phyloP scores from a whole-genome alignment of 1,140 invertebrate genomes.

The Maniola jurtina region DNA sequence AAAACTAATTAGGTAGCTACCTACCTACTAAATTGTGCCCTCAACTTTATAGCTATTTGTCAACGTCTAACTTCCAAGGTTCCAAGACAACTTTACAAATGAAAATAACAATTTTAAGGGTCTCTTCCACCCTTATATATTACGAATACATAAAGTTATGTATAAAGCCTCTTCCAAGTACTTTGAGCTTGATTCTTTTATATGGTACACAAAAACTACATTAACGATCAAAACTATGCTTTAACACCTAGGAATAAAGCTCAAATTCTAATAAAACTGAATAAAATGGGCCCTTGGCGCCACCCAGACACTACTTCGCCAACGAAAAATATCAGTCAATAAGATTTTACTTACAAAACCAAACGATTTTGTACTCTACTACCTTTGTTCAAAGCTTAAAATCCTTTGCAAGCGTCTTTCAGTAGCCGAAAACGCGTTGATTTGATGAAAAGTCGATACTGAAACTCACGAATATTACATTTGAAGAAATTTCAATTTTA shows the following conservation, averaged over 20 bases:
- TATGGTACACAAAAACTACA: conserved; percentile 1
- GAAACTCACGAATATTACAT: conserved; percentile 14
- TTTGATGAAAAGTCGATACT: conserved; percentile 56
- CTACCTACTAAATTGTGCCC: too few species aligned
- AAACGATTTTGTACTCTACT: conserved; percentile 2
- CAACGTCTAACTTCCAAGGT: background rate
- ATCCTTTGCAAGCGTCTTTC: conserved; percentile 28
- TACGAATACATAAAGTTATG: conserved; percentile 7
- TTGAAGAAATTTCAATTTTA: conserved; percentile 30
- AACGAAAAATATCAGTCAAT: conserved; percentile 54
- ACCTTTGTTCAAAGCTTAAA: background rate
- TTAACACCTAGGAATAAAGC: conserved; percentile 5
- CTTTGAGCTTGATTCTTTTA: conserved; percentile 13
- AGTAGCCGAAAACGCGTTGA: conserved; percentile 19
- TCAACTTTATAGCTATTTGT: background rate
- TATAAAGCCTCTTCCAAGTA: conserved; percentile 12
- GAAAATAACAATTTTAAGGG: conserved; percentile 25
- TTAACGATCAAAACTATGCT: conserved; percentile 1
- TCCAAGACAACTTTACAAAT: conserved; percentile 14
- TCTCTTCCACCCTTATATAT: conserved; percentile 23
- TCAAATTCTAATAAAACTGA: conserved; percentile 15
- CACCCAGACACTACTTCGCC: conserved; percentile 65
- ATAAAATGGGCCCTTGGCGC: conserved; percentile 47
- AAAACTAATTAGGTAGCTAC: too few species aligned
- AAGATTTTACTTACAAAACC: conserved; percentile 25